These are phyloP conservation scores for Periophthalmus modestus DNA, from an alignment of 2,113 vertebrate genomes.

Conservation along the genomic window DNA sequence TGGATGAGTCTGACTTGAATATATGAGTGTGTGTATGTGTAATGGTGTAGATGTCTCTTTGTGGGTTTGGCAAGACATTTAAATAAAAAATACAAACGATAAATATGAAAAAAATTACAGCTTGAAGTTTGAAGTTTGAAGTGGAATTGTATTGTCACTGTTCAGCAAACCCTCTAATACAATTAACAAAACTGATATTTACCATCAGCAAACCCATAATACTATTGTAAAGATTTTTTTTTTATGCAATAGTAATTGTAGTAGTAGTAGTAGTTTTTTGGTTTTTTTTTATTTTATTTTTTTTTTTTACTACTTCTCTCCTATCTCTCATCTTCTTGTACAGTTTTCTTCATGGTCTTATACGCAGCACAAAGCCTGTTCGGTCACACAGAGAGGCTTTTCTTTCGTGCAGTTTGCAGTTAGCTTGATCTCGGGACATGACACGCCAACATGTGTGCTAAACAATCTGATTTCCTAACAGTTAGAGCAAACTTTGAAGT, in stretches of 20 bases:
- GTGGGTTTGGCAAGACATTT: too few relatives aligned
- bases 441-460: slow-evolving; percentile 22
- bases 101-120: too few relatives aligned
- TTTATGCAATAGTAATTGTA: too few relatives aligned
- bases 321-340: slow-evolving; percentile 6
- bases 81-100: too few relatives aligned
- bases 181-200: not conserved
- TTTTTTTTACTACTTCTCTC: not conserved
- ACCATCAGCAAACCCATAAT: not conserved
- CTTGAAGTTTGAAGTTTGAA: too few relatives aligned
- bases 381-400: slow-evolving; percentile 19
- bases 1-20: not conserved
- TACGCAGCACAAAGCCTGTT: slow-evolving; percentile 8
- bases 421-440: slow-evolving; percentile 26
- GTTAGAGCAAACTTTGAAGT: slow-evolving; percentile 44
- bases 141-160: too few relatives aligned
- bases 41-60: too few relatives aligned
- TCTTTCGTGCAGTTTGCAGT: slow-evolving; percentile 31
- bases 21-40: not conserved
- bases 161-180: too few relatives aligned
- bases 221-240: too few relatives aligned
- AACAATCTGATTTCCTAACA: slow-evolving; percentile 44
- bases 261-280: too few relatives aligned
- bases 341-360: not conserved
- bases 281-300: not conserved